phyloP scores from a whole-genome alignment of 2,888 invertebrate genomes.

The Eupithecia vulgata region DNA sequence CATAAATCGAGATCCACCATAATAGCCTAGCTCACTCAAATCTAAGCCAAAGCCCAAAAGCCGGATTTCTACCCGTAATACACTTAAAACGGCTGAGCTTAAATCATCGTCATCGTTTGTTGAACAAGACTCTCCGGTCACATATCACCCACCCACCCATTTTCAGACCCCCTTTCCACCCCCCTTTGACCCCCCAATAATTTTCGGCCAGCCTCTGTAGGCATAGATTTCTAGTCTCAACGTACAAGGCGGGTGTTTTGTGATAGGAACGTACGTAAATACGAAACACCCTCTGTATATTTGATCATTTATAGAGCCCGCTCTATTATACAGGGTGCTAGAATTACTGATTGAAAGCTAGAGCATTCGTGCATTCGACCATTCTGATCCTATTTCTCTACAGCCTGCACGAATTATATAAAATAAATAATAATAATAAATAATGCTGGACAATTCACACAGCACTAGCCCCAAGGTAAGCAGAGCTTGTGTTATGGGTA shows the following conservation, averaged over 20 bases:
- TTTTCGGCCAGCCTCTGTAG: conserved; percentile 74
- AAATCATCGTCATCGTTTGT: conserved; percentile 85
- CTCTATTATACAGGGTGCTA: conserved; percentile 32
- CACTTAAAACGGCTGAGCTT: conserved; percentile 83
- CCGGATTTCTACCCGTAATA: conserved; percentile 82
- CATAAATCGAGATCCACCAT: conserved; percentile 77
- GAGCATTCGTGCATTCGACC: not conserved
- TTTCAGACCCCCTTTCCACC: conserved; percentile 46
- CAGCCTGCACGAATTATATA: not conserved
- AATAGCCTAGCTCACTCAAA: conserved; percentile 78
- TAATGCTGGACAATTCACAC: no score
- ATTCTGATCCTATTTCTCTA: not conserved
- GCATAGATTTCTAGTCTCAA: conserved; percentile 78
- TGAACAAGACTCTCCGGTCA: conserved; percentile 84
- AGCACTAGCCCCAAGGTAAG: no score
- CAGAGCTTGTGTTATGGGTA: no score
- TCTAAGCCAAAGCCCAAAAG: conserved; percentile 78
- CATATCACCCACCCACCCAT: conserved; percentile 67
- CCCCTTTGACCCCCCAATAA: conserved; percentile 63
- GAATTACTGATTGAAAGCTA: not conserved
- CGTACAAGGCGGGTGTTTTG: conserved; percentile 73
- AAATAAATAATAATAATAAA: no score
- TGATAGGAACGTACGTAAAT: conserved; percentile 61
- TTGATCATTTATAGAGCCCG: conserved; percentile 56
- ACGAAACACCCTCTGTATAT: conserved; percentile 59